Percentiles rank a stretch among this genome's conserved stretches.
Evolutionary conservation across 1,140 invertebrate species (phyloP).

Genomic region (Rhyacophila brunnea): DNA sequence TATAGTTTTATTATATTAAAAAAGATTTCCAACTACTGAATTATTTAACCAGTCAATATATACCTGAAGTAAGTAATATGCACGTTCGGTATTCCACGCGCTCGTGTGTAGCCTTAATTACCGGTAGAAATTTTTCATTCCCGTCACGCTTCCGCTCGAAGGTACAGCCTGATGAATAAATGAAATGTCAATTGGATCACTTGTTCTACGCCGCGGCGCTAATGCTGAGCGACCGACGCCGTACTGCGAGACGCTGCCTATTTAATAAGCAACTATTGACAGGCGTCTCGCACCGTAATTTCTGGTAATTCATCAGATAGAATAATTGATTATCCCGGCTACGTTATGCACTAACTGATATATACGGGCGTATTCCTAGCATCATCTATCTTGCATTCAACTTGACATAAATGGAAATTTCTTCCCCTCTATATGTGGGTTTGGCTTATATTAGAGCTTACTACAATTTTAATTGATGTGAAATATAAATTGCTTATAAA

Average conservation of each 20-base stretch:
- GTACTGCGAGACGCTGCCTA: too few relatives aligned
- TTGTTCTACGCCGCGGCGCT: neutral
- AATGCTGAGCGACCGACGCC: neutral
- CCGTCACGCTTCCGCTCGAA: slow-evolving; percentile 6
- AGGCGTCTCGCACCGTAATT: too few relatives aligned
- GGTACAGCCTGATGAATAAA: slow-evolving; percentile 12
- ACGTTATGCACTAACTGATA: too few relatives aligned
- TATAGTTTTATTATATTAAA: neutral
- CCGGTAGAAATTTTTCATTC: slow-evolving; percentile 20
- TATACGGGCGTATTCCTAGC: too few relatives aligned
- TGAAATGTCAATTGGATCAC: slow-evolving; percentile 20
- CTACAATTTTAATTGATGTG: too few relatives aligned
- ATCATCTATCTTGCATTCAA: too few relatives aligned
- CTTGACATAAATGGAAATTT: too few relatives aligned
- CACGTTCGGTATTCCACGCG: neutral
- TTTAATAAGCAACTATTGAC: too few relatives aligned
- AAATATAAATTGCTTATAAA: too few relatives aligned
- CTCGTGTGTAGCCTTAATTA: slow-evolving; percentile 20
- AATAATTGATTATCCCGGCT: too few relatives aligned
- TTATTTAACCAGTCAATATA: neutral
- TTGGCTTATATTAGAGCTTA: too few relatives aligned
- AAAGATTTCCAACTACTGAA: neutral
- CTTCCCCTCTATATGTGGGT: too few relatives aligned
- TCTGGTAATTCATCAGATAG: neutral
- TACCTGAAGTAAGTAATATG: neutral